Percentiles rank a stretch among this genome's conserved stretches.
These are phyloP conservation scores for Siniperca chuatsi DNA, from an alignment of 2,113 vertebrate genomes.

Conservation along the genomic window DNA sequence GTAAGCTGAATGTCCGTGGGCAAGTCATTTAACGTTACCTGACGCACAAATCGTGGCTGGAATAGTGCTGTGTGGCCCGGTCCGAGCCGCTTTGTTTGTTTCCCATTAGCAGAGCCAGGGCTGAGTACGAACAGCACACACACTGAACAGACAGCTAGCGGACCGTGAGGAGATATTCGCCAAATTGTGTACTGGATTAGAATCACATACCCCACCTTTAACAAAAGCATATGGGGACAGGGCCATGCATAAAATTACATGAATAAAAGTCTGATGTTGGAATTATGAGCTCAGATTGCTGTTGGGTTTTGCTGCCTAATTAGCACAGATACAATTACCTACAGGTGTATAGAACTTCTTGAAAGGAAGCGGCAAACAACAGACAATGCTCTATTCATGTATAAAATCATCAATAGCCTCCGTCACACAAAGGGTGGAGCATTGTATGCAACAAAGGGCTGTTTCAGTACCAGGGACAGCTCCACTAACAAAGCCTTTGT, in stretches of 20 bases:
- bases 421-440: background rate
- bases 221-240: background rate
- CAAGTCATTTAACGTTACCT: too few relatives aligned
- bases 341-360: background rate
- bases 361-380: background rate
- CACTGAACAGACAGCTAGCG: too few relatives aligned
- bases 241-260: background rate
- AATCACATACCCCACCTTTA: too few relatives aligned
- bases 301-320: background rate
- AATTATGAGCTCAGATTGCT: background rate
- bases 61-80: too few relatives aligned
- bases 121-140: too few relatives aligned
- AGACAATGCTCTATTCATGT: background rate
- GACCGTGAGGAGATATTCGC: too few relatives aligned
- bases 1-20: too few relatives aligned
- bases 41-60: too few relatives aligned
- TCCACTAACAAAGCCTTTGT: background rate
- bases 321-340: background rate
- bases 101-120: too few relatives aligned
- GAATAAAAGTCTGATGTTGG: background rate
- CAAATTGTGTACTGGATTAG: too few relatives aligned
- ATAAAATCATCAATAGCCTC: background rate
- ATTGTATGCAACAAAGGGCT: background rate
- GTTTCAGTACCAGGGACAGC: conserved; percentile 70
- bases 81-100: too few relatives aligned